Evolutionary conservation across 2,888 invertebrate species (phyloP), one percentile per base, ranked within the genome.

Genomic region (Altica lythri): DNA sequence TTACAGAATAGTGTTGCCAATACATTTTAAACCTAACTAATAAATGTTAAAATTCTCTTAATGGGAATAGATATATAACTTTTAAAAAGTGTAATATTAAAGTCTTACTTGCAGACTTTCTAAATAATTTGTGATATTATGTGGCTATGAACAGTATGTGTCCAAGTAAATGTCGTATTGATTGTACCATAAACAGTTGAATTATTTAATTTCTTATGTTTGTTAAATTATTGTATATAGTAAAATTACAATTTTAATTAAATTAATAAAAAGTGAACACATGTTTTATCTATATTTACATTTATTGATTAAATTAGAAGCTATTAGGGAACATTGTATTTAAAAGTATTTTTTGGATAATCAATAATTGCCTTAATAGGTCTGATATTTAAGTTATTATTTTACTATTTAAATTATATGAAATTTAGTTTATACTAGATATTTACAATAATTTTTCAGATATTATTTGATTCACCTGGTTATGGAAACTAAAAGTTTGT

Each of bases 1-100:
- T 14, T 49, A 49, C 49, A 49, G 49, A 49, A 49, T 49, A 49
- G 49, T 49, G 49, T 49, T 49, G 49, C 19, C 49, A 42, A 49
- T 30, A 49, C 5, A 19, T 30, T 34, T 32, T 38, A 45, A 40
- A 32, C 16, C 30, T n/a, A n/a, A n/a, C n/a, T n/a, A n/a, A n/a
- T n/a, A n/a, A n/a, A n/a, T n/a, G n/a, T n/a, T 10, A 19, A 49
- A 16, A 22, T 40, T 40, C 49, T 32, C 49, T 32, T 1, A 8
- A 25, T 4, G 30, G 40, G 32, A 30, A 49, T 30, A 19, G 14
- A 27, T 47, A 25, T 40, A 40, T 47, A 47, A 47, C 47, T 47
- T 47, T 47, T 47, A 47, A 47, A 47, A 47, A 47, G 47, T 47
- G 37, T 27, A 35, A 34, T 46, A 43, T 29, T 29, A 42, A 40